phyloP scores from a whole-genome alignment of 1,140 invertebrate genomes.

The Ruditapes philippinarum region DNA sequence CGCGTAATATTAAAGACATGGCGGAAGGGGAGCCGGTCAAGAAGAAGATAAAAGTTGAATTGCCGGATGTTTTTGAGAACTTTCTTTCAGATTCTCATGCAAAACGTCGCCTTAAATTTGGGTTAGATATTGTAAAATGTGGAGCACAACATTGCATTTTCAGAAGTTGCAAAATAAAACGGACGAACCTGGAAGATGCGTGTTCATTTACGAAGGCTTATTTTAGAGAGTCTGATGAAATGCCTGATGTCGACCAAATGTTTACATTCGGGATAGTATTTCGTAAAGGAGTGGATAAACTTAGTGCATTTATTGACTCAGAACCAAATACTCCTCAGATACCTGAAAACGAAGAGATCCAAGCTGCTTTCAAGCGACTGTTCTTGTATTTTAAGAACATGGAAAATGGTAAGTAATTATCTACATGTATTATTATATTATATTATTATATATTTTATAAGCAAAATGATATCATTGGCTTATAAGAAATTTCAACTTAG shows the following conservation, averaged over 20 bases:
- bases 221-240: slow-evolving; percentile 7
- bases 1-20: not conserved
- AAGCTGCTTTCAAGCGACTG: slow-evolving; percentile 4
- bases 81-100: slow-evolving; percentile 2
- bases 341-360: slow-evolving; percentile 5
- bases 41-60: slow-evolving; percentile 8
- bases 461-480: slow-evolving; percentile 1
- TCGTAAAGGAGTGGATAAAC: slow-evolving; percentile 6
- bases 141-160: not conserved
- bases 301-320: slow-evolving; percentile 7
- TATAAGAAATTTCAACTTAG: slow-evolving; percentile 9
- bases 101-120: not conserved
- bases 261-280: not conserved
- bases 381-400: slow-evolving; percentile 3
- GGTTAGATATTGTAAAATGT: not conserved
- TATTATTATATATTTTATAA: slow-evolving; percentile 12
- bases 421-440: slow-evolving; percentile 10
- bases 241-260: not conserved
- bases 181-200: not conserved
- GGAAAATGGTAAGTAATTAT: slow-evolving; percentile 8
- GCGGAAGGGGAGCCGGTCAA: slow-evolving; percentile 1
- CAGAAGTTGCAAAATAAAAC: slow-evolving; percentile 1
- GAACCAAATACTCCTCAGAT: slow-evolving; percentile 6
- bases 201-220: slow-evolving; percentile 1
- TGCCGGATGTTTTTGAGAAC: slow-evolving; percentile 5